Evolutionary conservation across 2,797 vertebrate species (phyloP).

Genomic region (Eremophila alpestris): DNA sequence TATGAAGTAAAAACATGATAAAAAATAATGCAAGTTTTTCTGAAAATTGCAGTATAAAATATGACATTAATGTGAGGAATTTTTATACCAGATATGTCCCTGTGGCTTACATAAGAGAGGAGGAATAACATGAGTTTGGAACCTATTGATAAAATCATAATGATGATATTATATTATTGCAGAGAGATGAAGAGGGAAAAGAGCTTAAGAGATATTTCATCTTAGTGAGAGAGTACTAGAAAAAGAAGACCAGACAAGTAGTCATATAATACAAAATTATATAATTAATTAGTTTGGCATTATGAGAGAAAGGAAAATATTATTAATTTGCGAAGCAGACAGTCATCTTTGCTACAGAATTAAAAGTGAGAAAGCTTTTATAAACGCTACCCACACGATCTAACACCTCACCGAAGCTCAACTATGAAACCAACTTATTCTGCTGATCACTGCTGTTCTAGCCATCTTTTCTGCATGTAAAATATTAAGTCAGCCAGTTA

Average conservation of each 20-base stretch:
- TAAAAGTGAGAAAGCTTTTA: slow-evolving; percentile 73
- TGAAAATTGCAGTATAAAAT: neutral
- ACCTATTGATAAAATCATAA: neutral
- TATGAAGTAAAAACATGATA: neutral
- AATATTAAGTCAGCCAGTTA: slow-evolving; percentile 76
- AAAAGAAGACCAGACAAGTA: slow-evolving; percentile 10
- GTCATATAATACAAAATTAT: slow-evolving; percentile 23
- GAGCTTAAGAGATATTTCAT: neutral
- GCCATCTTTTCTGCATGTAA: slow-evolving; percentile 73
- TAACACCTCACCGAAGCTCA: slow-evolving; percentile 55
- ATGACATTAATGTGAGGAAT: neutral
- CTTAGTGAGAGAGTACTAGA: neutral
- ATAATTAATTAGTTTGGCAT: slow-evolving; percentile 36
- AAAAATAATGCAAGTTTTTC: neutral
- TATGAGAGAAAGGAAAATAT: slow-evolving; percentile 69
- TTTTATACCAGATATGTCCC: neutral
- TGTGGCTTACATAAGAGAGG: neutral
- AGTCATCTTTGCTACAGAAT: slow-evolving; percentile 73
- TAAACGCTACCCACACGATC: slow-evolving; percentile 67
- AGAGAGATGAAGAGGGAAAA: neutral
- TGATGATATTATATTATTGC: neutral
- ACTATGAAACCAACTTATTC: slow-evolving; percentile 66
- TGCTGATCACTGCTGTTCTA: slow-evolving; percentile 73
- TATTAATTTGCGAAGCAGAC: slow-evolving; percentile 65
- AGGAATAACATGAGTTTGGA: neutral